Evolutionary conservation across 1,140 invertebrate species (phyloP).

Genomic region (Drosophila rufa): DNA sequence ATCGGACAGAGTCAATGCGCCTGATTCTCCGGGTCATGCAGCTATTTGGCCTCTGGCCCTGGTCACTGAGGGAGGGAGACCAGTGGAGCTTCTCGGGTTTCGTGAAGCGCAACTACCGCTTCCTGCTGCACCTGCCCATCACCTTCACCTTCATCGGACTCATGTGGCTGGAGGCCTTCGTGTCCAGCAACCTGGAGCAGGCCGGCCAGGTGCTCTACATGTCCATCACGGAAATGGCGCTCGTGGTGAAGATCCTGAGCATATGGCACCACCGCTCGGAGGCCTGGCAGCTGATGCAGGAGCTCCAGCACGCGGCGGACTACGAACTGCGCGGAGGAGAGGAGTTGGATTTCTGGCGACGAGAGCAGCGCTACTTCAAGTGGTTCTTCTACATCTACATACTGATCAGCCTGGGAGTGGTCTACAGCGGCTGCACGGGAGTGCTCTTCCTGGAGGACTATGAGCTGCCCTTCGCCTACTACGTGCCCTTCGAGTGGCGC

Average conservation of each 20-base stretch:
- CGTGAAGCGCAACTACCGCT: constrained; percentile 42
- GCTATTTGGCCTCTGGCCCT: constrained; percentile 70
- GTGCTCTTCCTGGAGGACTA: constrained; percentile 59
- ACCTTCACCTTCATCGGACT: constrained; percentile 70
- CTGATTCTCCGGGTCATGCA: constrained; percentile 58
- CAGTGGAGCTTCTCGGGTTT: constrained; percentile 16
- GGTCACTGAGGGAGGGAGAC: constrained; percentile 5
- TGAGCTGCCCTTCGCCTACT: constrained; percentile 69
- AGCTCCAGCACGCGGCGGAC: constrained; percentile 19
- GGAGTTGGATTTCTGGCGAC: constrained; percentile 47
- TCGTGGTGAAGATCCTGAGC: constrained; percentile 70
- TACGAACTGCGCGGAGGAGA: constrained; percentile 33
- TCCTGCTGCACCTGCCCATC: constrained; percentile 65
- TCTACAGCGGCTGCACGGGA: constrained; percentile 51
- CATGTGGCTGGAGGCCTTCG: constrained; percentile 76
- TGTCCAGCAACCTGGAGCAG: constrained; percentile 63
- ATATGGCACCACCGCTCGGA: constrained; percentile 52
- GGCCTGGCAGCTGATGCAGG: constrained; percentile 57
- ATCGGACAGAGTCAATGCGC: constrained; percentile 49
- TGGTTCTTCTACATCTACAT: constrained; percentile 58
- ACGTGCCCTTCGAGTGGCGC: constrained; percentile 73
- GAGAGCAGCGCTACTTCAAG: constrained; percentile 56
- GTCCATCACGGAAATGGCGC: constrained; percentile 69
- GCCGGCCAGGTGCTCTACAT: constrained; percentile 75
- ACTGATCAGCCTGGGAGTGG: constrained; percentile 56